Conservation (phyloP, 2,113 vertebrate species). For the Sphaerodactylus townsendi region DNA sequence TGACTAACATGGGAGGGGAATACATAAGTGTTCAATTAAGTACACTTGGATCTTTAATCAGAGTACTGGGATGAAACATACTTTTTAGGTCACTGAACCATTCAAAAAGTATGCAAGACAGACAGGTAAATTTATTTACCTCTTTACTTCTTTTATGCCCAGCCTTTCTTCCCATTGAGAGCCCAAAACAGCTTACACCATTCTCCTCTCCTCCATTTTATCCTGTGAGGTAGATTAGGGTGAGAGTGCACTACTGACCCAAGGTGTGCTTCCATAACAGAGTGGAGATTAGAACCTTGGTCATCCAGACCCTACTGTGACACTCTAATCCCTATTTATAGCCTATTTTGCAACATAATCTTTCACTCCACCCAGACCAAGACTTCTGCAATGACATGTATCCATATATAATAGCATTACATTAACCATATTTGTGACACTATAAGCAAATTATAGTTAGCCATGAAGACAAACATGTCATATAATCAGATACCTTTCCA, state of each 20-base stretch:
- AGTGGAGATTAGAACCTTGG: too few species aligned
- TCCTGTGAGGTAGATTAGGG: too few species aligned
- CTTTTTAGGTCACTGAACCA: background rate
- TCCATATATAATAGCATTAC: conserved; percentile 51
- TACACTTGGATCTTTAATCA: background rate
- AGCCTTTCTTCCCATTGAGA: too few species aligned
- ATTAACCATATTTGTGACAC: conserved; percentile 65
- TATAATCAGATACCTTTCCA: conserved; percentile 71
- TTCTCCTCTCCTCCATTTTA: too few species aligned
- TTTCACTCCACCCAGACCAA: conserved; percentile 41
- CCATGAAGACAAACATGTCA: conserved; percentile 63
- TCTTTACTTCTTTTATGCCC: too few species aligned
- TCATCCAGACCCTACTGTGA: background rate
- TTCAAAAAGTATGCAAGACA: background rate
- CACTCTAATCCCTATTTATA: background rate
- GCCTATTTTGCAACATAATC: background rate
- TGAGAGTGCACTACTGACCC: too few species aligned
- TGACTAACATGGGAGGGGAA: background rate
- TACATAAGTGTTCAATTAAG: background rate
- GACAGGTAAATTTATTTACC: background rate
- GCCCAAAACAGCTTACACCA: too few species aligned
- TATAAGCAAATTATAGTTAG: conserved; percentile 71
- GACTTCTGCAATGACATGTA: conserved; percentile 47
- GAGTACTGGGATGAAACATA: background rate
- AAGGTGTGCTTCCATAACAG: too few species aligned